Base-by-base conservation (phyloP, 2,797 vertebrate species). In the Fistularia commersonii region DNA sequence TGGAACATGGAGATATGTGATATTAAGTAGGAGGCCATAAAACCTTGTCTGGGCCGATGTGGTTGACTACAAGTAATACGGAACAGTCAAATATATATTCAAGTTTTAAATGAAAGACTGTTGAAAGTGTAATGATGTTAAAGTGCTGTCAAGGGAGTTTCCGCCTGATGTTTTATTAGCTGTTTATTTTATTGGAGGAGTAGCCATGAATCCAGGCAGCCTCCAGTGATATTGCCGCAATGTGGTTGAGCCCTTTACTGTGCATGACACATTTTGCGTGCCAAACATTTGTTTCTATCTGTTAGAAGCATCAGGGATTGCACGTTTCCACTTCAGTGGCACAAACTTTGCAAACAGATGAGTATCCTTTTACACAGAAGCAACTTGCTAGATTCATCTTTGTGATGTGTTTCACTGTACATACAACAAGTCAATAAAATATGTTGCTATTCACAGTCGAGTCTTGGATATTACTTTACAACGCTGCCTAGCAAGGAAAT, bases 151-250 rank as follows among this genome's bases (percentile, higher is more conserved):
- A 81, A 57, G 83, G 84, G 87, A 85, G 68, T 59, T 65, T 53
- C 57, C 11, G 70, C 34, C 53, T 78, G 63, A 78, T 85, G 81
- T 86, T 90, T 90, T 88, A 90, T 85, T 80, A 77, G 81, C 86
- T 87, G 86, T 90, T 89, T 89, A 86, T 88, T 89, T 90, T 85
- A 88, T 83, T 85, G 82, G 73, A 84, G 59, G 69, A 81, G 70
- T 60, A 80, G 83, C 66, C 79, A 85, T 88, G 85, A 89, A 87
- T 87, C 83, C 83, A 74, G 77, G 79, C 23, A 23, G 23, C 23
- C 23, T 23, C 23, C 23, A 23, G 23, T 87, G 79, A 81, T 83
- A 82, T 80, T 79, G 80, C 83, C 76, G 79, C 66, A 71, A 68
- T 78, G 74, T 76, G 81, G 74, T 74, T 72, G 64, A 85, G 78